These are phyloP conservation scores for Philhelius pedissequus DNA, from an alignment of 2,888 invertebrate genomes.

Conservation along the genomic window DNA sequence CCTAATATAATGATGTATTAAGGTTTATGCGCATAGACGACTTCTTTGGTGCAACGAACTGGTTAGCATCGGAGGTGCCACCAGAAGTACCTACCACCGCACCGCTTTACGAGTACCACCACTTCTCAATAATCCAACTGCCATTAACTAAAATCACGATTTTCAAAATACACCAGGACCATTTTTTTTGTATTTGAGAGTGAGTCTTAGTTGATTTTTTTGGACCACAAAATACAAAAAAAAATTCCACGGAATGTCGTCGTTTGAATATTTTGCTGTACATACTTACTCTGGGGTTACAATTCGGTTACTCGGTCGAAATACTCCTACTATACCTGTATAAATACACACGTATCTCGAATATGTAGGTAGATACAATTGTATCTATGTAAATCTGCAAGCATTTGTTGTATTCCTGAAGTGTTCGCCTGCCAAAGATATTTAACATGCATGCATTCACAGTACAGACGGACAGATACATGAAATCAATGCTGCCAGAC, in stretches of 20 bases:
- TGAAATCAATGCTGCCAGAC: conserved; percentile 58
- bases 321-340: neutral
- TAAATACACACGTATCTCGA: neutral
- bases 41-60: conserved; percentile 6
- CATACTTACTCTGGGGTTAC: conserved; percentile 17
- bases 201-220: conserved; percentile 3
- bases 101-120: too few relatives aligned
- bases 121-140: conserved; percentile 32
- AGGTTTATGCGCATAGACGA: conserved; percentile 19
- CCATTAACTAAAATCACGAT: conserved; percentile 67
- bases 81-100: neutral
- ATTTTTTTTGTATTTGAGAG: neutral
- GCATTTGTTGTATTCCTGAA: conserved; percentile 9
- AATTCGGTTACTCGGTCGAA: conserved; percentile 66
- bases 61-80: conserved; percentile 34
- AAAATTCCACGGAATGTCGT: conserved; percentile 44
- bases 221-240: conserved; percentile 33
- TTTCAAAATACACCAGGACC: conserved; percentile 36
- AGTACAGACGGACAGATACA: conserved; percentile 61
- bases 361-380: too few relatives aligned
- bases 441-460: conserved; percentile 63
- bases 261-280: conserved; percentile 34
- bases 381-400: neutral
- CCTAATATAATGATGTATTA: conserved; percentile 59
- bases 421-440: conserved; percentile 65